Evolutionary conservation across 2,888 invertebrate genomes (phyloP), one percentile per base, ranked within the genome.

Genomic region (Cancer borealis): DNA sequence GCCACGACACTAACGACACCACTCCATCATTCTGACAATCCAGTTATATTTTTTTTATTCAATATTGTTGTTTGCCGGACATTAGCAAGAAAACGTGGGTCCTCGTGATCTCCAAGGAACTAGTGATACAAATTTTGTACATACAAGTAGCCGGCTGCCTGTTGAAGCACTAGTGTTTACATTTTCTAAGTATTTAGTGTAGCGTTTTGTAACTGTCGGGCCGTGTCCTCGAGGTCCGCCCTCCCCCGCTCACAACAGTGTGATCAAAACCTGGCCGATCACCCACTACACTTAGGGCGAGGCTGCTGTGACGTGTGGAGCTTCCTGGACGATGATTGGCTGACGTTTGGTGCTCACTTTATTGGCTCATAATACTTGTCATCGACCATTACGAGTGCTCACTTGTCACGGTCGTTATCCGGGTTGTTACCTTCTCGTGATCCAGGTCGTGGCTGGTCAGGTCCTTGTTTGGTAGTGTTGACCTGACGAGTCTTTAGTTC

Each of bases 171-270:
- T 45, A 17, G 92, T 88, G 88, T 60, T 88, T 88, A 88, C 46
- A 46, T 49, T 92, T 92, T 93, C 49, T 88, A 60, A 88, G 89
- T 46, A 89, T 60, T 73, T 60, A 60, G 92, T 73, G 79, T 92
- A n/a, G 49, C 47, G 84, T 87, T 45, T 88, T 47, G 45, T 79
- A 54, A 79, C 26, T 17, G 92, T 54, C 54, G 87, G 91, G 93
- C 87, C 84, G 90, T 60, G 87, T 93, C 73, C 73, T 26, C 87
- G 14, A 47, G 39, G 26, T 46, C 87, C 91, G 39, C 91, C 88
- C 26, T 91, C 66, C 91, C 84, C 92, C 93, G 93, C 93, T 94
- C 93, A 94, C 73, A 88, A 26, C 84, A 92, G 91, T 94, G 93
- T 93, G 93, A 91, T 94, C 93, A 94, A 91, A 93, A 26, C 45